Evolutionary conservation across 2,113 vertebrate species (phyloP), one percentile per base, ranked within the genome.

Genomic region (Brachirus orientalis): DNA sequence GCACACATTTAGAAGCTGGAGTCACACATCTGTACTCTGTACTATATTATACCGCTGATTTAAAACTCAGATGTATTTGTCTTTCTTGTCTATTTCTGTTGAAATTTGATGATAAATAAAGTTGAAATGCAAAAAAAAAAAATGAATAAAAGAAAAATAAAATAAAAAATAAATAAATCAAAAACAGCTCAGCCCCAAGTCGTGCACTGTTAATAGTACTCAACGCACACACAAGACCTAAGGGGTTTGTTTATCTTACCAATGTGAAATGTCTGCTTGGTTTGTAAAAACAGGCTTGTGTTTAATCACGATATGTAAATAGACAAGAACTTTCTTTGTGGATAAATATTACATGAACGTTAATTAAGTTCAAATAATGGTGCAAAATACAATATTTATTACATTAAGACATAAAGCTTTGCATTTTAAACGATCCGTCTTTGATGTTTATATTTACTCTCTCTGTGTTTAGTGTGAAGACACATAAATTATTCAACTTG

Each of bases 391-490:
- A 89, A 90, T 91, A 90, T 93, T 92, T 86, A 92, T 93, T 87
- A 80, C 82, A 85, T 90, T 86, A 84, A 84, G 84, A 87, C 77
- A 68, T 88, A 76, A 82, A 80, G 72, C 76, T 85, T 83, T 86
- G 84, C 86, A 89, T 91, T 86, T 89, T 80, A 87, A 91, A 89
- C 67, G 71, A 60, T 43, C 71, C 3, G 56, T 81, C 90, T 92
- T 91, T 94, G 90, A 92, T 92, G 90, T 94, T 93, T 92, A 76
- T 93, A 92, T 92, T 93, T 92, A 92, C 92, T 85, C 75, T 45
- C 28, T 65, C 60, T 80, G 82, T 84, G 80, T 88, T 90, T 86
- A 88, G 78, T 67, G 66, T 81, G 79, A 59, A 79, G 82, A 82
- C 70, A 51, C 82, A 91, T 92, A 75, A 91, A 93, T 91, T 92